Conservation (phyloP, 2,888 invertebrate species). For the Gastracanthus pulcherrimus region DNA sequence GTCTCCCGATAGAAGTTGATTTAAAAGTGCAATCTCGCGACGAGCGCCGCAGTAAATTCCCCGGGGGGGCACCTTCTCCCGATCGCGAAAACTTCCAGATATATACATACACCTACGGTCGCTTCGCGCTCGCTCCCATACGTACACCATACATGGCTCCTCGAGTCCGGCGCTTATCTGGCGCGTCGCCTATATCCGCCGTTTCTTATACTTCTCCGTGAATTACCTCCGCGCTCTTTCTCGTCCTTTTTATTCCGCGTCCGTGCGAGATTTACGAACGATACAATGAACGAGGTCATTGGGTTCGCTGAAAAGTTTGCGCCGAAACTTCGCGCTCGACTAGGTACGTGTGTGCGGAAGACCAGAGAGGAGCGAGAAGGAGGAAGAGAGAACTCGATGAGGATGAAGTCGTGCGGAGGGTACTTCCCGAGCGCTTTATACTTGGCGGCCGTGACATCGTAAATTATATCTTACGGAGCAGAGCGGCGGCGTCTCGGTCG, state of each 20-base stretch:
- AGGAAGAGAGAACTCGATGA: constrained; percentile 23
- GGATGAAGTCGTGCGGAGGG: constrained; percentile 20
- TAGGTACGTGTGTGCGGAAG: too few relatives aligned
- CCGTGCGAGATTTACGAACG: constrained; percentile 45
- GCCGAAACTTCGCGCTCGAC: constrained; percentile 32
- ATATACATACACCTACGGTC: constrained; percentile 32
- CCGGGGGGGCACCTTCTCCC: constrained; percentile 4
- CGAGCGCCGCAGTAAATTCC: constrained; percentile 65
- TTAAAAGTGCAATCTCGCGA: constrained; percentile 70
- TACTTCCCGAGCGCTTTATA: constrained; percentile 6
- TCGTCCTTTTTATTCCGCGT: constrained; percentile 37
- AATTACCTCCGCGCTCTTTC: neutral
- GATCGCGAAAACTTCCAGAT: constrained; percentile 57
- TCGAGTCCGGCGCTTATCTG: constrained; percentile 49
- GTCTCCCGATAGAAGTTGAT: constrained; percentile 64
- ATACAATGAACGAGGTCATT: constrained; percentile 57
- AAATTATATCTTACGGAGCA: constrained; percentile 43
- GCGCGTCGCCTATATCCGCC: constrained; percentile 1
- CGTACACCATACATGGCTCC: neutral
- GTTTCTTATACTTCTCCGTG: constrained; percentile 30
- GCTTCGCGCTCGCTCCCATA: neutral
- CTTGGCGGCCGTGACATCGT: constrained; percentile 34
- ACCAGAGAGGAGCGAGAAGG: neutral
- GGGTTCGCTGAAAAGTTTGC: constrained; percentile 49
- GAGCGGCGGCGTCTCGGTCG: neutral